Evolutionary conservation across 2,797 vertebrate genomes (phyloP).

Genomic region (Anguilla pacifica): DNA sequence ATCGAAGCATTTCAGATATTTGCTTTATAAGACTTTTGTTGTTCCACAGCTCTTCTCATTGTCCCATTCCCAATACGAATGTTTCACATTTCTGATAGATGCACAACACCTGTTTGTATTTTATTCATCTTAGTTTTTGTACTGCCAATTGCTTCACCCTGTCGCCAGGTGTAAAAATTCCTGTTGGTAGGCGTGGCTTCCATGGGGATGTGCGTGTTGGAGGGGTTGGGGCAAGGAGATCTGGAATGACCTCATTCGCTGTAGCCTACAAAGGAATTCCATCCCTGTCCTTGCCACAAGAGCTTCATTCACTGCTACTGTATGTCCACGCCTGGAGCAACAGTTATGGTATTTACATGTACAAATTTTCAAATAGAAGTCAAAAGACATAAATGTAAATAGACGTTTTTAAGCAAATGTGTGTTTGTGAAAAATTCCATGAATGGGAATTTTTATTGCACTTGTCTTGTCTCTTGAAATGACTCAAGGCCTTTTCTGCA

Average conservation of each 20-base stretch:
- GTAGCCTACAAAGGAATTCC: not conserved
- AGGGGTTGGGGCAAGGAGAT: not conserved
- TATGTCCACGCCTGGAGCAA: not conserved
- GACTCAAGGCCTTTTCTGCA: not conserved
- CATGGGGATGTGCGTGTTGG: not conserved
- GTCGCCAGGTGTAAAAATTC: too few relatives aligned
- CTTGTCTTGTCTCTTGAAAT: not conserved
- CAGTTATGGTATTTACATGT: too few relatives aligned
- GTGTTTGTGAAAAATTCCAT: not conserved
- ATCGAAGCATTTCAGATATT: not conserved
- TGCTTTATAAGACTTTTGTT: not conserved
- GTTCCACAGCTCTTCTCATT: not conserved
- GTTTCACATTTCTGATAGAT: not conserved
- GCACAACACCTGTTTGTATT: not conserved
- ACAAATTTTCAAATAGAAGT: not conserved
- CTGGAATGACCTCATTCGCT: not conserved
- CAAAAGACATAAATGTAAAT: not conserved
- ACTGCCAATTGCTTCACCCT: slow-evolving; percentile 19
- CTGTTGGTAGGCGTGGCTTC: not conserved
- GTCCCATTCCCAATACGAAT: not conserved
- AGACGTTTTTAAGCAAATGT: too few relatives aligned
- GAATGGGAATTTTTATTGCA: not conserved
- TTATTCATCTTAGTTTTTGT: slow-evolving; percentile 29
- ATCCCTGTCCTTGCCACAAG: not conserved
- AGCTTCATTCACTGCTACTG: not conserved